Evolutionary conservation across 2,797 vertebrate genomes (phyloP).

Genomic region (Cephalopachus bancanus): DNA sequence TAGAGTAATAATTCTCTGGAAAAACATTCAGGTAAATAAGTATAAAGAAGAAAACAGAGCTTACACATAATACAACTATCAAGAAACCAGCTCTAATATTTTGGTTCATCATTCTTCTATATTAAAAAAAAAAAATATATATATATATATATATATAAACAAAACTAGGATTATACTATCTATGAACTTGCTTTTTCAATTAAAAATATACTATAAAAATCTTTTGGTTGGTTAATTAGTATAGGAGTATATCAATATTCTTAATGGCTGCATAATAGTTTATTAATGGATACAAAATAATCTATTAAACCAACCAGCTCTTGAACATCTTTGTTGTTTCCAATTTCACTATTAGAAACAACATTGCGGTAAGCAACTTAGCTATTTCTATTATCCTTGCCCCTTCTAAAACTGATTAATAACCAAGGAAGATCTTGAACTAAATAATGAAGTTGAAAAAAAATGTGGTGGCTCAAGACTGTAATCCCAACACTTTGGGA

Average conservation of each 20-base stretch:
- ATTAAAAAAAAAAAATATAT: neutral
- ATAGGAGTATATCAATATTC: neutral
- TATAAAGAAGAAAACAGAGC: neutral
- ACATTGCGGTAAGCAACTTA: neutral
- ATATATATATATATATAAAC: neutral
- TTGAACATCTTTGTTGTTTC: neutral
- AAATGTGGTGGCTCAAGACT: neutral
- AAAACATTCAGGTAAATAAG: neutral
- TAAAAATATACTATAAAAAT: constrained; percentile 1
- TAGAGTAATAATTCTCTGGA: neutral
- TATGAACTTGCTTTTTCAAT: neutral
- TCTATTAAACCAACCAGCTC: neutral
- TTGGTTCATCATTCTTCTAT: neutral
- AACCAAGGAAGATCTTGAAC: constrained; percentile 30
- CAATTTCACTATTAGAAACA: constrained; percentile 6
- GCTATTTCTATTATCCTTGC: neutral
- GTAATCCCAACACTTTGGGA: too few relatives aligned
- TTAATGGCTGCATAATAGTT: neutral
- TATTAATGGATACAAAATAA: neutral
- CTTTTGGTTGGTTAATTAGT: neutral
- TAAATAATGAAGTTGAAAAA: neutral
- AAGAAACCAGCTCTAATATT: constrained; percentile 17
- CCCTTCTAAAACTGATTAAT: constrained; percentile 41
- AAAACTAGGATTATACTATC: neutral
- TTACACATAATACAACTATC: neutral